Percentiles rank a stretch among this genome's conserved stretches.
Conservation (phyloP, 2,888 invertebrate genomes). For the Lasioglossum malachurum region DNA sequence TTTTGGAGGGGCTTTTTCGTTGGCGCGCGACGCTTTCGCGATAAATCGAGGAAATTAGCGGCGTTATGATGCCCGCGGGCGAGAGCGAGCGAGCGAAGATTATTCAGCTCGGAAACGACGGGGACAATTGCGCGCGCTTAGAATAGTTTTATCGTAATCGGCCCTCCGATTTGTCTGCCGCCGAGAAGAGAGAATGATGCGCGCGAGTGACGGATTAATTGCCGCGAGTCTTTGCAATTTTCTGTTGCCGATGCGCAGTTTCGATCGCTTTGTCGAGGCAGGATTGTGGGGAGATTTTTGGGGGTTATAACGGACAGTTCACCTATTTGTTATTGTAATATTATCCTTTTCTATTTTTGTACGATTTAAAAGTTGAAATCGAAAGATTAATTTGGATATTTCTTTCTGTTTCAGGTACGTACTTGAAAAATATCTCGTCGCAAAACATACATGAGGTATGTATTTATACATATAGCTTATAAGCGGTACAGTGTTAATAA, state of each 20-base stretch:
- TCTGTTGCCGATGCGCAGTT: not conserved
- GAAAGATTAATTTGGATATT: not conserved
- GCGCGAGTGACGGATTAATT: not conserved
- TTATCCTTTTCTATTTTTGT: not conserved
- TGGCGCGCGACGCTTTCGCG: constrained; percentile 7
- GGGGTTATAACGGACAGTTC: not conserved
- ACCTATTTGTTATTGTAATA: not conserved
- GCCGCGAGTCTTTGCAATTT: not conserved
- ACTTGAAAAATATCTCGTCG: not conserved
- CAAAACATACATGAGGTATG: not conserved
- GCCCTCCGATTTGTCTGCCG: constrained; percentile 5
- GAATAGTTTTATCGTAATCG: constrained; percentile 22
- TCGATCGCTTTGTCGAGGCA: not conserved
- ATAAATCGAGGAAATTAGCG: constrained; percentile 29
- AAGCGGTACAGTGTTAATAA: too few species aligned
- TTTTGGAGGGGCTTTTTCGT: not conserved
- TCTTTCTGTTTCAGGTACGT: not conserved
- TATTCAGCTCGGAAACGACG: constrained; percentile 11
- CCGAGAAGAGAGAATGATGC: not conserved
- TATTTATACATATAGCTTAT: not conserved
- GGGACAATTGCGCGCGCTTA: constrained; percentile 18
- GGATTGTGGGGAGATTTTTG: not conserved
- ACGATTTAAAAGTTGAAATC: not conserved
- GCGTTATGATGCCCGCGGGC: not conserved
- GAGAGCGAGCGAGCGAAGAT: not conserved